Percentiles rank a stretch among this genome's conserved stretches.
Evolutionary conservation across 2,797 vertebrate genomes (phyloP).

Genomic region (Anguilla pacifica): DNA sequence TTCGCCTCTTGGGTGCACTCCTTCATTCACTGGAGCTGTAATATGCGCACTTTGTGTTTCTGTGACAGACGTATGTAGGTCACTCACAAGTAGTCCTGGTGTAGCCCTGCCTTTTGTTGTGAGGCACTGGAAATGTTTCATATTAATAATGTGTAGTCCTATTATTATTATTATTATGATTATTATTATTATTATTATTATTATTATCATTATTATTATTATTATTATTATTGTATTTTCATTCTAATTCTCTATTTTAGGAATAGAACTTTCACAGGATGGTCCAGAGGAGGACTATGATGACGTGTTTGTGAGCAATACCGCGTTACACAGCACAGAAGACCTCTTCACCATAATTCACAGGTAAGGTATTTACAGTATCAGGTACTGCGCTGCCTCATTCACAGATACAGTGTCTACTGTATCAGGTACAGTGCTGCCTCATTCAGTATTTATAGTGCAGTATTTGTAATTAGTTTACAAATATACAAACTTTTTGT

Average conservation of each 20-base stretch:
- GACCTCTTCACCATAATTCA: slow-evolving; percentile 98
- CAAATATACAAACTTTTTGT: not conserved
- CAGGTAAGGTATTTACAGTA: slow-evolving; percentile 71
- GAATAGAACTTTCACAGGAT: slow-evolving; percentile 12
- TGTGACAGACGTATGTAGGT: not conserved
- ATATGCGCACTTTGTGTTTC: not conserved
- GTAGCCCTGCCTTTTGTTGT: not conserved
- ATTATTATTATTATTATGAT: not conserved
- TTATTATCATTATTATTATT: not conserved
- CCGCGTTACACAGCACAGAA: slow-evolving; percentile 85
- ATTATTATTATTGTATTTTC: not conserved
- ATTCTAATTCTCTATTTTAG: not conserved
- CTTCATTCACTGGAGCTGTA: not conserved
- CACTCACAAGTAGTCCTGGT: not conserved
- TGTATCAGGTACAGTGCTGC: not conserved
- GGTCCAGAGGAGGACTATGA: slow-evolving; percentile 85
- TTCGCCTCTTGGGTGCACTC: not conserved
- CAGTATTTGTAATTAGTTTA: not conserved
- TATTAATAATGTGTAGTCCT: not conserved
- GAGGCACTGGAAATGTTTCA: not conserved
- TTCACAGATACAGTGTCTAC: not conserved
- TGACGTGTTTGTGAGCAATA: slow-evolving; percentile 72
- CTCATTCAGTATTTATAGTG: not conserved
- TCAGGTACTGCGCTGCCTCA: not conserved
- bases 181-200: not conserved